A percentile compares a stretch with the other conserved stretches of the same genome.
These are phyloP conservation scores for Apoda limacodes DNA, from an alignment of 2,888 invertebrate genomes.

Conservation along the genomic window DNA sequence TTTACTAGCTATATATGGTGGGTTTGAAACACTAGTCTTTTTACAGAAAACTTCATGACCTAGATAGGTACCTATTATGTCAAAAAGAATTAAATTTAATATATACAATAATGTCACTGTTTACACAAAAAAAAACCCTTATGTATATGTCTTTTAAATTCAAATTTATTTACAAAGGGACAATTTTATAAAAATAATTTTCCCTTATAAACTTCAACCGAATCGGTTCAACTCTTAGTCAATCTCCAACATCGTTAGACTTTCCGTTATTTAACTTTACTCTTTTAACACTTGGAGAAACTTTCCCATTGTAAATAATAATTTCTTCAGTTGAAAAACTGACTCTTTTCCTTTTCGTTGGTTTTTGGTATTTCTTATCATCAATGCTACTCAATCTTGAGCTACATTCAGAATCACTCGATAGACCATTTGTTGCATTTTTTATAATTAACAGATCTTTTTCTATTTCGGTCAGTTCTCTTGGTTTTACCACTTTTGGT, in stretches of 20 bases:
- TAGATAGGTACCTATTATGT: slow-evolving; percentile 4
- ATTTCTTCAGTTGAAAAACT: slow-evolving; percentile 34
- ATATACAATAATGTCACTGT: too few species aligned
- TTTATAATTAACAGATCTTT: slow-evolving; percentile 55
- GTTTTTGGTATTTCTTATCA: slow-evolving; percentile 23
- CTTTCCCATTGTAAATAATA: slow-evolving; percentile 3
- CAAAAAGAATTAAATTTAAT: too few species aligned
- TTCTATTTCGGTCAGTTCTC: slow-evolving; percentile 52
- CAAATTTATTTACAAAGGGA: too few species aligned
- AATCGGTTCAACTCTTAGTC: too few species aligned
- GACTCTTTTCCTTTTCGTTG: slow-evolving; percentile 36
- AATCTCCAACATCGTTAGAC: slow-evolving; percentile 12
- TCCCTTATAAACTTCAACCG: not conserved
- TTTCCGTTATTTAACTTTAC: slow-evolving; percentile 20
- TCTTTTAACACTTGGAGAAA: slow-evolving; percentile 23
- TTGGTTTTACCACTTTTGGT: slow-evolving; percentile 39
- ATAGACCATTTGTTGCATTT: slow-evolving; percentile 41
- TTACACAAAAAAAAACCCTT: too few species aligned
- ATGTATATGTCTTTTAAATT: too few species aligned
- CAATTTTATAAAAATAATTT: not conserved
- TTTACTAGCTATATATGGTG: too few species aligned
- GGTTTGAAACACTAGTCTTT: too few species aligned
- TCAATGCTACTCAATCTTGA: slow-evolving; percentile 29
- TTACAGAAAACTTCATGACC: not conserved
- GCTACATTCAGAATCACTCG: slow-evolving; percentile 40